Evolutionary conservation across 1,140 invertebrate species (phyloP).

Genomic region (Zaprionus ornatus): DNA sequence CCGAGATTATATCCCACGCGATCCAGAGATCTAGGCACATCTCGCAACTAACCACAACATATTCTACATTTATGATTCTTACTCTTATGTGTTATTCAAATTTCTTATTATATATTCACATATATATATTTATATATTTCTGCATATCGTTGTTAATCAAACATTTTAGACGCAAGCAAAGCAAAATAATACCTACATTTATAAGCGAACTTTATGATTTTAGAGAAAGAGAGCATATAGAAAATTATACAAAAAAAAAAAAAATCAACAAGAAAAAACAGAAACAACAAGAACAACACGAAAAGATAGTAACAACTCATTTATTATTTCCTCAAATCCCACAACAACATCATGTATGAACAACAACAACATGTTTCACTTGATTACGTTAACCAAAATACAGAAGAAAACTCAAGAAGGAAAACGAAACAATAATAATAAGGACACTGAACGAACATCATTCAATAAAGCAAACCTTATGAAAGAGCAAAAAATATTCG

Average conservation of each 20-base stretch:
- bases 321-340: constrained; percentile 27
- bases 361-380: constrained; percentile 49
- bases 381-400: constrained; percentile 47
- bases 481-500: constrained; percentile 48
- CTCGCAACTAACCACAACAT: constrained; percentile 29
- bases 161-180: constrained; percentile 49
- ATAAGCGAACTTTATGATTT: constrained; percentile 44
- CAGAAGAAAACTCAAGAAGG: constrained; percentile 54
- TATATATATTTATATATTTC: constrained; percentile 58
- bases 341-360: constrained; percentile 30
- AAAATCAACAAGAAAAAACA: constrained; percentile 12
- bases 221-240: constrained; percentile 6
- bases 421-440: constrained; percentile 37
- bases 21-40: constrained; percentile 1
- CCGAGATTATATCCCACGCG: constrained; percentile 9
- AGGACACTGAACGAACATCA: constrained; percentile 59
- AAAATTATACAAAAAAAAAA: constrained; percentile 18
- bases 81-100: constrained; percentile 68
- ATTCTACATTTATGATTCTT: constrained; percentile 56
- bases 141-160: constrained; percentile 75
- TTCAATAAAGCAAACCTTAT: constrained; percentile 69
- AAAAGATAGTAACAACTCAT: constrained; percentile 42
- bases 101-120: constrained; percentile 9
- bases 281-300: constrained; percentile 10
- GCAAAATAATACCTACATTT: constrained; percentile 41